Base-by-base conservation (phyloP, 2,113 vertebrate species). In the Geothlypis trichas region DNA sequence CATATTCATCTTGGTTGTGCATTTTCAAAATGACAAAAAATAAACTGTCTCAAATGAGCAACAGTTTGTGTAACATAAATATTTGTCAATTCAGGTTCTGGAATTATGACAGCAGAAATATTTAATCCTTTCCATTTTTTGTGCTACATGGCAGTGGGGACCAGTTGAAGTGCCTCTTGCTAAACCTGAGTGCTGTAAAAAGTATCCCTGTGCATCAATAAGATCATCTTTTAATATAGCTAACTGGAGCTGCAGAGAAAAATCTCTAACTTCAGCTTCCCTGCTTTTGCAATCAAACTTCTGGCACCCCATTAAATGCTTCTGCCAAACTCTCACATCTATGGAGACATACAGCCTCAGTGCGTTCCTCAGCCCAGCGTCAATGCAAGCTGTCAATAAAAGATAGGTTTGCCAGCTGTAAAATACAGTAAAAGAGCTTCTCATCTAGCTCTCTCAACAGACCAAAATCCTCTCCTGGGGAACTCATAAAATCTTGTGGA, bases 381-480 rank as follows among this genome's bases (percentile, higher is more conserved):
- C 83, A 84, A 72, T 94, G 69, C 24, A 62, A 89, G 33, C 19
- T 85, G 86, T 83, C 91, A 88, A 80, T 94, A 96, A 91, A 96
- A 90, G 46, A 90, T 33, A 42, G 86, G 54, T 76, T 96, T 97
- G 92, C 67, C 85, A 84, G 69, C 58, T 90, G 68, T 83, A 96
- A 97, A 93, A 96, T 90, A 89, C 54, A 57, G 83, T 46, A 84
- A 71, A 91, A 88, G 46, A 49, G n/a, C n/a, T 92, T 30, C 33
- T 88, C 71, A 96, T 94, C 94, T 85, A 95, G 92, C 61, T 74
- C 80, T 92, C 84, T 89, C 49, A 33, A 90, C 59, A 97, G 84
- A 97, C 85, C 46, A 96, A 96, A 97, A 97, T 89, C 39, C 41
- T 97, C 87, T 97, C 89, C 62, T 80, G 84, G 42, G 92, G 90